Evolutionary conservation across 2,113 vertebrate genomes (phyloP), one percentile per base, ranked within the genome.

Genomic region (Onychorhynchus coronatus): DNA sequence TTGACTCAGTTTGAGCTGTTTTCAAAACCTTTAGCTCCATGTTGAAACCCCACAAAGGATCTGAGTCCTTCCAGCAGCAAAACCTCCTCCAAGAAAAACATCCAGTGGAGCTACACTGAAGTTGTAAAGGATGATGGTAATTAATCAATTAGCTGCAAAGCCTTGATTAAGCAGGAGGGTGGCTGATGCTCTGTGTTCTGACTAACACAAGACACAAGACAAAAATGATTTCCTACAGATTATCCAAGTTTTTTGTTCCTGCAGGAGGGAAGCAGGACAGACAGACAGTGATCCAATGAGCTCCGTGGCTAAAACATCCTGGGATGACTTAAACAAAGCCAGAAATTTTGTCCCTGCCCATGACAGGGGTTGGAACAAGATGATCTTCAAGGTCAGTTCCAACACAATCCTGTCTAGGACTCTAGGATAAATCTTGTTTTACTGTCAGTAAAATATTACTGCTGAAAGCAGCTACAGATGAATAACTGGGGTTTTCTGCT

Each of bases 231-330:
- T 89, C 46, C 62, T 49, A 1, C 18, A 10, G 24, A 4, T 47
- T 4, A 9, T 21, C 41, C 56, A 0, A 0, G 1, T 15, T n/a
- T 33, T 20, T n/a, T 7, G 1, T 4, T 61, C 35, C 55, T 63
- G 41, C 18, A 1, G 0, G 22, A 8, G 37, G 61, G 59, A 13
- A 47, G 49, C 0, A 6, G 66, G 63, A 14, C 28, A 16, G 63
- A 20, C 6, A 12, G 19, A 5, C 41, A 16, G 20, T 25, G 46
- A 14, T 14, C 72, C 39, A 5, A 3, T 0, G 6, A 37, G 4
- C 0, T 3, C 61, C 10, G n/a, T 15, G 37, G 73, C 77, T 65
- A 11, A 59, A 63, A 13, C 25, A 37, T 41, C 53, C 58, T 1
- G 8, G 35, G 25, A 11, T 35, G 5, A 6, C 9, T 21, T 2